Percentiles rank a stretch among this genome's conserved stretches.
Evolutionary conservation across 2,113 vertebrate genomes (phyloP).

Genomic region (Hylia prasina): DNA sequence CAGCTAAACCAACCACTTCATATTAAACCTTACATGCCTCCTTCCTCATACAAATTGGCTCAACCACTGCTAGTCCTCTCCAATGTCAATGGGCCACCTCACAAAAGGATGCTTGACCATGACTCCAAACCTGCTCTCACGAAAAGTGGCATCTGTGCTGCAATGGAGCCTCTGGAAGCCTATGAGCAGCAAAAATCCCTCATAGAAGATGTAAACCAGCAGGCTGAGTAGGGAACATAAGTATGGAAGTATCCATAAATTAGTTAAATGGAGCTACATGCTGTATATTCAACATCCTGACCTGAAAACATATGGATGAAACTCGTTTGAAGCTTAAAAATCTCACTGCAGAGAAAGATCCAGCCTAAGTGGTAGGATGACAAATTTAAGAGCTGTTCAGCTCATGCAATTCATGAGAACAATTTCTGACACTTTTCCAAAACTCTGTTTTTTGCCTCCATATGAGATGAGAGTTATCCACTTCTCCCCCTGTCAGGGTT

Average conservation of each 20-base stretch:
- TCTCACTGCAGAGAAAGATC: neutral
- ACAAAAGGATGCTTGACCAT: neutral
- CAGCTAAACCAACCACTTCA: slow-evolving; percentile 21
- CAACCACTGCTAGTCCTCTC: neutral
- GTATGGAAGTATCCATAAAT: neutral
- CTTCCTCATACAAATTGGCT: neutral
- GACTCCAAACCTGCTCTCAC: neutral
- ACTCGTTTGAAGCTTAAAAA: neutral
- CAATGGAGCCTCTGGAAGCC: neutral
- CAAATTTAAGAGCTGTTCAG: neutral
- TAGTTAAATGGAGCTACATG: neutral
- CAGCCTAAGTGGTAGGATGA: neutral
- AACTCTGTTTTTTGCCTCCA: neutral
- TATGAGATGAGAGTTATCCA: neutral
- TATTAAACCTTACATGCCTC: neutral
- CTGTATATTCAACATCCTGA: neutral
- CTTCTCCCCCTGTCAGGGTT: too few relatives aligned
- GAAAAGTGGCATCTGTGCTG: neutral
- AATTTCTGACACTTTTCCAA: neutral
- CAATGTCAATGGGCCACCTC: neutral
- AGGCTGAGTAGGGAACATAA: neutral
- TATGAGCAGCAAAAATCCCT: neutral
- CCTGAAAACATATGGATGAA: neutral
- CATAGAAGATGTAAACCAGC: neutral
- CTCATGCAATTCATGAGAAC: neutral